phyloP scores from a whole-genome alignment of 2,797 vertebrate genomes.

The Leptoclinus maculatus region DNA sequence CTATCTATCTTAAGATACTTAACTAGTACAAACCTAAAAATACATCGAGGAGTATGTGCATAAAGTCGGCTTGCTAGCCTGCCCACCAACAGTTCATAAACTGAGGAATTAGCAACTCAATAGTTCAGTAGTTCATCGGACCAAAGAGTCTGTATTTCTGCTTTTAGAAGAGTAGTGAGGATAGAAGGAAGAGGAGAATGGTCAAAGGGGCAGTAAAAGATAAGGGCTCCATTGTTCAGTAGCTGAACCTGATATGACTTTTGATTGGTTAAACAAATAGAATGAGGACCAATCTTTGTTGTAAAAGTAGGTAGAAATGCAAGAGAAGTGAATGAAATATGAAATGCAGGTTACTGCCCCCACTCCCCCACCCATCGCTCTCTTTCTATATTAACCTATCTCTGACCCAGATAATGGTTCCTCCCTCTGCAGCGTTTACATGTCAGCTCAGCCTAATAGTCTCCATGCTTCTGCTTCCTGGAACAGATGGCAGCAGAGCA shows the following conservation, averaged over 20 bases:
- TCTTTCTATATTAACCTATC: constrained; percentile 63
- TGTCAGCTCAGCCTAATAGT: constrained; percentile 64
- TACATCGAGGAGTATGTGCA: background rate
- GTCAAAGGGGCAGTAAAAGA: background rate
- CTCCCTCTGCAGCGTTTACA: constrained; percentile 67
- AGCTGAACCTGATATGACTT: background rate
- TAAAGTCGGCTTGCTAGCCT: background rate
- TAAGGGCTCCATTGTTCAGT: background rate
- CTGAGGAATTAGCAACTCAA: background rate
- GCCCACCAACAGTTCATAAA: background rate
- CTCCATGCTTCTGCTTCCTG: constrained; percentile 60
- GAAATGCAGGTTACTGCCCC: constrained; percentile 21
- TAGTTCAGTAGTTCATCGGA: background rate
- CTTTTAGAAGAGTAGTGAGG: background rate
- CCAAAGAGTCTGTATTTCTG: background rate
- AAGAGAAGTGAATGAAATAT: constrained; percentile 36
- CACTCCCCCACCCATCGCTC: constrained; percentile 1
- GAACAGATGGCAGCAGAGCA: constrained; percentile 32
- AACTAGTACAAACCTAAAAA: background rate
- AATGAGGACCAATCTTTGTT: constrained; percentile 6
- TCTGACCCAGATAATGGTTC: constrained; percentile 73
- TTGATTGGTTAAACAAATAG: background rate
- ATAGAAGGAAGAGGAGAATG: background rate
- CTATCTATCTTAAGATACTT: background rate
- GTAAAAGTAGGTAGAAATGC: constrained; percentile 1